phyloP scores from a whole-genome alignment of 2,888 invertebrate genomes.

The Eretmocerus hayati region DNA sequence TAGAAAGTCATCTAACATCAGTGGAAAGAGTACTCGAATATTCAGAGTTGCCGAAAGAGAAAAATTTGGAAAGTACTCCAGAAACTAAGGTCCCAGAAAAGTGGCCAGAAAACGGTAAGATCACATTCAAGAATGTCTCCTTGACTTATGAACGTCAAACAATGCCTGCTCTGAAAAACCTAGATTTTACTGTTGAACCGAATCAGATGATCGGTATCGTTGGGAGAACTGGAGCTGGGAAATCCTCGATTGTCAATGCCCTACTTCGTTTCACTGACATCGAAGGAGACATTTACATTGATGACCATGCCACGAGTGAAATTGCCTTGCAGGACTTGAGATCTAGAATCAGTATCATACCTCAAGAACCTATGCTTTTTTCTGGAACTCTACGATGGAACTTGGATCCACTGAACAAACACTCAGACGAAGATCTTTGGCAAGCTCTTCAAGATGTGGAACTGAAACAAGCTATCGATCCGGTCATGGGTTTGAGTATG shows the following conservation, averaged over 20 bases:
- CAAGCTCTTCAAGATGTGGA: slow-evolving; percentile 75
- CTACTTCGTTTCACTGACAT: slow-evolving; percentile 53
- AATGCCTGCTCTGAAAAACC: slow-evolving; percentile 66
- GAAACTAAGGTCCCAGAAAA: slow-evolving; percentile 45
- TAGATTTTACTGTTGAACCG: slow-evolving; percentile 59
- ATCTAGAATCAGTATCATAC: slow-evolving; percentile 56
- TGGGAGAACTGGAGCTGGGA: slow-evolving; percentile 69
- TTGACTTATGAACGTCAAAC: slow-evolving; percentile 67
- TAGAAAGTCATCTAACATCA: slow-evolving; percentile 57
- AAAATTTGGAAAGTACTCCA: slow-evolving; percentile 41
- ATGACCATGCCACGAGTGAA: slow-evolving; percentile 44
- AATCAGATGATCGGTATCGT: slow-evolving; percentile 63
- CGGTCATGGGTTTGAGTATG: slow-evolving; percentile 55
- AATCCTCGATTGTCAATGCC: slow-evolving; percentile 62
- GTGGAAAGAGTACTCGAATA: slow-evolving; percentile 74
- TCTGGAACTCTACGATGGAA: slow-evolving; percentile 82
- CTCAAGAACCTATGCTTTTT: too few relatives aligned
- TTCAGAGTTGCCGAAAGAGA: slow-evolving; percentile 53
- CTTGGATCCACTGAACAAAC: slow-evolving; percentile 81
- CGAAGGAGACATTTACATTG: slow-evolving; percentile 48
- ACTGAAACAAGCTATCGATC: slow-evolving; percentile 67
- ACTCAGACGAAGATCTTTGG: slow-evolving; percentile 74
- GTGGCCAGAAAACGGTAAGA: slow-evolving; percentile 53
- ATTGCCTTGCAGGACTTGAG: slow-evolving; percentile 54
- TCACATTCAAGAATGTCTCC: slow-evolving; percentile 56